Evolutionary conservation across 2,113 vertebrate genomes (phyloP), one percentile per base, ranked within the genome.

Genomic region (Pungitius pungitius): DNA sequence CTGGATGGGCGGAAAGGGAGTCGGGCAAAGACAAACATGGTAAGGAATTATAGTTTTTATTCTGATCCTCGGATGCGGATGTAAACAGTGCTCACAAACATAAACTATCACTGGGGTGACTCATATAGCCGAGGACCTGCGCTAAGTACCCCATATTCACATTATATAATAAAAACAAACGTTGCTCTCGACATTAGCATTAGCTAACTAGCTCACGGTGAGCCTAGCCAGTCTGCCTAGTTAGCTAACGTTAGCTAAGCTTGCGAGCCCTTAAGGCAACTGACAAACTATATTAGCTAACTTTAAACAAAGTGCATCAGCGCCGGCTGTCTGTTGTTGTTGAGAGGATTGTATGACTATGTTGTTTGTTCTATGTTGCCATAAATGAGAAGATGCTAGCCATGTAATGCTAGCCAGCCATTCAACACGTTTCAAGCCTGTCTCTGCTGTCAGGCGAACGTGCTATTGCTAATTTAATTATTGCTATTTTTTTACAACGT

Each of bases 1-100:
- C 88, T 91, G 85, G 80, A 91, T 93, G 92, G 93, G 91, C 91
- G 92, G 78, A 92, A 87, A 90, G 86, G 82, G 86, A 91, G 91
- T 86, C 90, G 76, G 86, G 89, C 87, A 78, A 84, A 93, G 88
- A 93, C 92, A 93, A 94, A 94, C 91, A 94, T 94, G 94, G 94
- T 94, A 76, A 92, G 87, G 87, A 78, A 78, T 52, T 12, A 54
- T 15, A 67, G 22, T 51, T 78, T 51, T 54, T 42, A 18, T 3
- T 18, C 7, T 37, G 13, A 2, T 72, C 18, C 17, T 10, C 3
- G 3, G 20, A 18, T 45, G 9, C 3, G 51, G 47, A 61, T 33
- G 27, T 11, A 55, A 47, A 26, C 45, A 37, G 17, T 9, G 5
- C 1, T 43, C 10, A 8, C 18, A 30, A 15, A 30, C 17, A 49